Percentiles rank a stretch among this genome's conserved stretches.
Evolutionary conservation across 2,113 vertebrate species (phyloP).

Genomic region (Mesitornis unicolor): DNA sequence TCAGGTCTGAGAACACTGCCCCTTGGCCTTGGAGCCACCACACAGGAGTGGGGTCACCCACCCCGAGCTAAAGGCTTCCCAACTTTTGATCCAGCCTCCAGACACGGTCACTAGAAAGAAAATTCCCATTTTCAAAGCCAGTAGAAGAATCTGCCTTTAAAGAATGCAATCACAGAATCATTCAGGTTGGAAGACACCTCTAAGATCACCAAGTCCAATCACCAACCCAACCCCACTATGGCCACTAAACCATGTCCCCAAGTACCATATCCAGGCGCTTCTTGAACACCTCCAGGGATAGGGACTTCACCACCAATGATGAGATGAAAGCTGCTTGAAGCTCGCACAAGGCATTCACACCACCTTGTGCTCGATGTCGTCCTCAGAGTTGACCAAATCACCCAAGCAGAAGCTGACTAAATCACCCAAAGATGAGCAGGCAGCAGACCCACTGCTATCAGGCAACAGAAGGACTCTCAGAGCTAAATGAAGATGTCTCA

Average conservation of each 20-base stretch:
- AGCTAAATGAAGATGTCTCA: neutral
- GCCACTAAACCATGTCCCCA: no score
- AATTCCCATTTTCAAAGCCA: neutral
- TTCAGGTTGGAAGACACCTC: no score
- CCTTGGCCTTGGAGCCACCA: neutral
- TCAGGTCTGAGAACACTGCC: neutral
- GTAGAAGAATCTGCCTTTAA: neutral
- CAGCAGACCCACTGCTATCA: rapidly evolving
- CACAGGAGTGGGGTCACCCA: rapidly evolving
- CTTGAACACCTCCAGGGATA: no score
- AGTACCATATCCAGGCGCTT: no score
- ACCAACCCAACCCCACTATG: no score
- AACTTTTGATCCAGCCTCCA: neutral
- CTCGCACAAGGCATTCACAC: neutral
- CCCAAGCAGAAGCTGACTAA: neutral
- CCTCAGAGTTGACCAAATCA: neutral
- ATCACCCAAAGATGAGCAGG: neutral
- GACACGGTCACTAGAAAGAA: neutral
- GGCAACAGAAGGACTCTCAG: neutral
- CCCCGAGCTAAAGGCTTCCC: rapidly evolving
- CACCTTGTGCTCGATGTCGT: neutral
- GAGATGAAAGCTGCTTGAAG: neutral
- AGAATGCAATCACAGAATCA: no score
- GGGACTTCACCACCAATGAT: neutral
- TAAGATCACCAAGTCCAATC: no score